A percentile compares a stretch with the other conserved stretches of the same genome.
Evolutionary conservation across 1,140 invertebrate genomes (phyloP).

Genomic region (Tachypleus tridentatus): DNA sequence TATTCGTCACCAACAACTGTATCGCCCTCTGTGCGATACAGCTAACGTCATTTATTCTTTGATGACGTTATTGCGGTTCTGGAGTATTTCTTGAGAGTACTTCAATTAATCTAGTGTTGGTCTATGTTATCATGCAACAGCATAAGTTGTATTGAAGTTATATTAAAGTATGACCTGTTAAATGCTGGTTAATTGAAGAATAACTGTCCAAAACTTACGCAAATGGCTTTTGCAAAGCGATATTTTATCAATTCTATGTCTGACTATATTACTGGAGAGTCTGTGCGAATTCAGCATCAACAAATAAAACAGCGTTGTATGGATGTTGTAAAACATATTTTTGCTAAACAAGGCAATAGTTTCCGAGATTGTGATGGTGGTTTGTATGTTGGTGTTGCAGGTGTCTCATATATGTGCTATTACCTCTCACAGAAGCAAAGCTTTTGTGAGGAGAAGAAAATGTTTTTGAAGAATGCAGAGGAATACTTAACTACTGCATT

Average conservation of each 20-base stretch:
- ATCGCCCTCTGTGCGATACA: no score
- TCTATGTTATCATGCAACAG: no score
- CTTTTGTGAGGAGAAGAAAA: conserved; percentile 26
- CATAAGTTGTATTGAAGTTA: no score
- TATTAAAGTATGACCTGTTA: no score
- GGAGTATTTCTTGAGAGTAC: no score
- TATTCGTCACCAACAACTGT: no score
- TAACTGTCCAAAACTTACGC: no score
- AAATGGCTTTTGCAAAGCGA: conserved; percentile 8
- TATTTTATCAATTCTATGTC: conserved; percentile 10
- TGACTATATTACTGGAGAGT: conserved; percentile 4
- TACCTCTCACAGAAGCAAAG: conserved; percentile 28
- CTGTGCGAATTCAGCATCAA: conserved; percentile 1
- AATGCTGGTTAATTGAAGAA: no score
- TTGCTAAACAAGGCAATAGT: conserved; percentile 1
- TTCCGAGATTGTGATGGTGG: conserved; percentile 34
- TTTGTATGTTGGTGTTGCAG: conserved; percentile 39
- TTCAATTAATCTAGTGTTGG: no score
- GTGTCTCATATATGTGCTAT: conserved; percentile 38
- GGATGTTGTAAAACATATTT: conserved; percentile 2
- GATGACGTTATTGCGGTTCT: no score
- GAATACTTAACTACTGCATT: conserved; percentile 29
- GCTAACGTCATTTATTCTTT: no score
- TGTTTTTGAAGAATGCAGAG: conserved; percentile 29
- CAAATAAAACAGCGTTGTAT: conserved; percentile 4